Base-by-base conservation (phyloP, 2,888 invertebrate species). In the Thumatha senex region DNA sequence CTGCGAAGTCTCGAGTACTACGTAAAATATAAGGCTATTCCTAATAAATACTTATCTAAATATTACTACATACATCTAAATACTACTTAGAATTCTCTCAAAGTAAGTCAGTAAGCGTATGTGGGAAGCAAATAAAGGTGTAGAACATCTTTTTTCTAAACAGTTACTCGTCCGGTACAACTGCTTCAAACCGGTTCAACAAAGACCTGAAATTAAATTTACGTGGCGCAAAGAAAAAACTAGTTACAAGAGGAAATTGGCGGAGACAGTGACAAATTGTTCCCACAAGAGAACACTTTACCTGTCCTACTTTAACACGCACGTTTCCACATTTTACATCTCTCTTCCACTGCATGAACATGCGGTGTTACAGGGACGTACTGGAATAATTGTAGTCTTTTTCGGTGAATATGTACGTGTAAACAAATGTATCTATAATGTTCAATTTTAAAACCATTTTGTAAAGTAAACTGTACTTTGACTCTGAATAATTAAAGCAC, bases 181-280 rank as follows among this genome's bases (percentile, higher is more conserved):
- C 76, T 75, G 72, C 76, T 85, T 76, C 76, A 77, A 82, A 82
- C 78, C 74, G 72, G 74, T 85, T 81, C 78, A 81, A 85, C 86
- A 85, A 84, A 86, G 82, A 84, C 72, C 79, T 86, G 76, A 89
- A 90, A 89, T 89, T 89, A 86, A 89, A 90, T 89, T 89, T 89
- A 87, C 86, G 86, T 84, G 82, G 80, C 76, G 84, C 80, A 85
- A 87, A 86, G 86, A 90, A 89, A 90, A 89, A 90, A 88, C 89
- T 89, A 89, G 87, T 89, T 89, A 87, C 88, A 82, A 82, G 84
- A 79, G 86, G 84, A 90, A 90, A 90, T 89, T 90, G 88, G 84
- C 80, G 83, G 80, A 82, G 90, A 90, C 90, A 89, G 84, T 89
- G 90, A 90, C 86, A 89, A 89, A 90, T 89, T 83, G 88, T 82